Conservation (phyloP, 2,797 vertebrate genomes). For the Esox lucius region DNA sequence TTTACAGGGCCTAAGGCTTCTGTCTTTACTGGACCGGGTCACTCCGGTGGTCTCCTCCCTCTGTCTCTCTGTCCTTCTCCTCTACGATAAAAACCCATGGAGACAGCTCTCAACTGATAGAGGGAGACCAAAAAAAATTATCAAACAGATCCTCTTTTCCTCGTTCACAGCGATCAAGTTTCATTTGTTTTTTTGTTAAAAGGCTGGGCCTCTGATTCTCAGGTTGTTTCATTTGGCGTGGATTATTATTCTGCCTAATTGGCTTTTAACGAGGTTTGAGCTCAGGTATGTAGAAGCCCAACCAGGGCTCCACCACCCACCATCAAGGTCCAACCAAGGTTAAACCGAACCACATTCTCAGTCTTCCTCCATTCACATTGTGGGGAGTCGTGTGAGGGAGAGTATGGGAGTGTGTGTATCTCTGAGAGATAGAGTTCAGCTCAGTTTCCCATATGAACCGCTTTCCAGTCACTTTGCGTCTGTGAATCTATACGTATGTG, state of each 20-base stretch:
- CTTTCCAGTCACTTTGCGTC: background rate
- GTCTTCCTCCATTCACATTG: constrained; percentile 8
- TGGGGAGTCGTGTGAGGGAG: background rate
- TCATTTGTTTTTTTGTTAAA: constrained; percentile 55
- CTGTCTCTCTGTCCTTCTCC: constrained; percentile 15
- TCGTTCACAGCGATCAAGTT: constrained; percentile 54
- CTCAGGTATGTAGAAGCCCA: constrained; percentile 51
- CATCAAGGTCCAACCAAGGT: constrained; percentile 54
- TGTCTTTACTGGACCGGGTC: constrained; percentile 49
- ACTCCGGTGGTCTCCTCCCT: constrained; percentile 54
- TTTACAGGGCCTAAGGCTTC: constrained; percentile 45
- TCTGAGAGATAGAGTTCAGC: background rate
- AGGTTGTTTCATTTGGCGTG: constrained; percentile 61
- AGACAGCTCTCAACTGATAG: background rate
- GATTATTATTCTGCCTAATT: constrained; percentile 71
- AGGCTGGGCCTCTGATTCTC: constrained; percentile 48
- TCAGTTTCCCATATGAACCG: background rate
- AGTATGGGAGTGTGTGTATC: background rate
- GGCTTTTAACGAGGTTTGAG: constrained; percentile 70
- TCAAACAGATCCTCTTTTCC: constrained; percentile 55
- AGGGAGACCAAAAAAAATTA: constrained; percentile 11
- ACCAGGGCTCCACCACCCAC: constrained; percentile 61
- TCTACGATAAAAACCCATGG: constrained; percentile 47
- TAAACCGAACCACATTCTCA: constrained; percentile 59
- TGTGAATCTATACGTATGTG: background rate